Evolutionary conservation across 2,888 invertebrate genomes (phyloP).

Genomic region (Oligia latruncula): DNA sequence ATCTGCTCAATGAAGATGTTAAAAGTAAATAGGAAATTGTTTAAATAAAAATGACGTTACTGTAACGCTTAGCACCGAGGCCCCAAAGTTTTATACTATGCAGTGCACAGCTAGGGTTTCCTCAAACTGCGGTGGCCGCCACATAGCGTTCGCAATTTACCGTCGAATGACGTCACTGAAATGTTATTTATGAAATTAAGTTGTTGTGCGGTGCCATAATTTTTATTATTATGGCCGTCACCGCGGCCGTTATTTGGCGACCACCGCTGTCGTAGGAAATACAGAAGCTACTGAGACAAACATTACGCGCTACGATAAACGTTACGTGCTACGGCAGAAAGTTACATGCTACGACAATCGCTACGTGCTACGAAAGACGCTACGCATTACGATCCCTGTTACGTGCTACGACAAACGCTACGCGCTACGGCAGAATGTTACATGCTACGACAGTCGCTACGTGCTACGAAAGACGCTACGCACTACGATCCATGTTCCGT

Average conservation of each 20-base stretch:
- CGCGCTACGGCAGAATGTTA: background rate
- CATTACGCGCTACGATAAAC: background rate
- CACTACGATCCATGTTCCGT: background rate
- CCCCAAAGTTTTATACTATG: background rate
- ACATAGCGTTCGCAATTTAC: background rate
- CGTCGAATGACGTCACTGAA: background rate
- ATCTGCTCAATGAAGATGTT: background rate
- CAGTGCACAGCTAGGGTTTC: background rate
- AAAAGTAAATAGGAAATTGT: background rate
- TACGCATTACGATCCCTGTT: background rate
- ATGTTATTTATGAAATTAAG: background rate
- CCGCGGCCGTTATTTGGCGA: background rate
- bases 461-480: background rate
- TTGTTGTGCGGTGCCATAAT: background rate
- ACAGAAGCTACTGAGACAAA: background rate
- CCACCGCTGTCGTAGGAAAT: background rate
- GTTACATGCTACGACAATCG: background rate
- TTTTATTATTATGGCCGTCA: background rate
- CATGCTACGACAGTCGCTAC: background rate
- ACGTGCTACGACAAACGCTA: background rate
- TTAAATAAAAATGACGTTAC: conserved; percentile 6
- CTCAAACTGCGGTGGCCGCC: background rate
- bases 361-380: conserved; percentile 1
- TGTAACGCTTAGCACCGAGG: background rate
- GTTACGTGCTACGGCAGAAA: background rate